Evolutionary conservation across 2,888 invertebrate genomes (phyloP).

Genomic region (Clanis bilineata): DNA sequence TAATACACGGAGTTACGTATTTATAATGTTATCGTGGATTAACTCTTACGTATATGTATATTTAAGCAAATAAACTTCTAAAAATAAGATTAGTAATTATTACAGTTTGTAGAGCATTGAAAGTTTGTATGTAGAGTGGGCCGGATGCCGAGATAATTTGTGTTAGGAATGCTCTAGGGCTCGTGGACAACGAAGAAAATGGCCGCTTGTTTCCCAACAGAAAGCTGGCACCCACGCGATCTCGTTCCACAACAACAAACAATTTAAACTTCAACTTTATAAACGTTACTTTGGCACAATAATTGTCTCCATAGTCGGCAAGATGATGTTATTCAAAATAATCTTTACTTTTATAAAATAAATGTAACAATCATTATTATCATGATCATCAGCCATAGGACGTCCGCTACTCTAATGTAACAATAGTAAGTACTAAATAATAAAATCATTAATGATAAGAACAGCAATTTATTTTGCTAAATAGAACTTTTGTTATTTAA

Average conservation of each 20-base stretch:
- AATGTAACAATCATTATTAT: too few relatives aligned
- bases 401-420: too few relatives aligned
- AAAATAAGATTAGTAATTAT: not conserved
- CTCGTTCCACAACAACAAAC: conserved; percentile 36
- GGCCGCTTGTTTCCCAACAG: conserved; percentile 47
- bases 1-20: too few relatives aligned
- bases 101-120: not conserved
- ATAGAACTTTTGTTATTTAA: too few relatives aligned
- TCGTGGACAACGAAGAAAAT: conserved; percentile 38
- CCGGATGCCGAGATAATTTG: conserved; percentile 47
- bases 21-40: too few relatives aligned
- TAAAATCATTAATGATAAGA: too few relatives aligned
- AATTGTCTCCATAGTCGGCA: not conserved
- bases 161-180: conserved; percentile 36
- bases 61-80: not conserved
- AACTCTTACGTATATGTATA: too few relatives aligned
- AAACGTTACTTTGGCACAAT: conserved; percentile 12
- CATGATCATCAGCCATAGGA: too few relatives aligned
- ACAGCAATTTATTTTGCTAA: too few relatives aligned
- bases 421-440: too few relatives aligned
- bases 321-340: too few relatives aligned
- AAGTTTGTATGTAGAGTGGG: conserved; percentile 26
- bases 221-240: conserved; percentile 20
- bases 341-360: too few relatives aligned
- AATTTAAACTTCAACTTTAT: conserved; percentile 33